A percentile compares a stretch with the other conserved stretches of the same genome.
Conservation (phyloP, 2,113 vertebrate species). For the Oreochromis spilurus region DNA sequence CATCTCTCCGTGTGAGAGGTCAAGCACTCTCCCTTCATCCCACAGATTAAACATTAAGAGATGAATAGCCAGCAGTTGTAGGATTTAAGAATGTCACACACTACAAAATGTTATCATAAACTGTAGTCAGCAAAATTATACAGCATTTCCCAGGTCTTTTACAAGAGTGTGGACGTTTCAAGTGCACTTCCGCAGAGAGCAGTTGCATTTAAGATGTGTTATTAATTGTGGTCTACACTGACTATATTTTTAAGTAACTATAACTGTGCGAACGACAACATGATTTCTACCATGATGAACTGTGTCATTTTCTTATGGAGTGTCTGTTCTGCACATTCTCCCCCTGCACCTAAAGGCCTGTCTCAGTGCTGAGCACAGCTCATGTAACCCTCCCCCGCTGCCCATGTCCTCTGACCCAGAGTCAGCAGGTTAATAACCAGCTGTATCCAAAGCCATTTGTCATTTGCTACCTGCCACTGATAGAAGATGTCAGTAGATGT, state of each 20-base stretch:
- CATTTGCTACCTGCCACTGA: conserved; percentile 58
- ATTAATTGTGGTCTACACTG: background rate
- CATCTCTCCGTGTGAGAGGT: conserved; percentile 33
- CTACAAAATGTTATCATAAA: conserved; percentile 41
- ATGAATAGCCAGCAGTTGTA: conserved; percentile 18
- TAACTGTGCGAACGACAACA: background rate
- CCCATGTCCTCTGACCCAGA: conserved; percentile 49
- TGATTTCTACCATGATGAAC: background rate
- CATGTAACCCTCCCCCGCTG: conserved; percentile 25
- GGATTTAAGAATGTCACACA: conserved; percentile 41
- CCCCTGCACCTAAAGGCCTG: background rate
- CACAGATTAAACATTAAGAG: conserved; percentile 25
- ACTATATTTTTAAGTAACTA: background rate
- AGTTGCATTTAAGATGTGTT: background rate
- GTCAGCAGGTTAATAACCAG: conserved; percentile 67
- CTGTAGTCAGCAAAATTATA: conserved; percentile 37
- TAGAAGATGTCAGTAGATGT: conserved; percentile 53
- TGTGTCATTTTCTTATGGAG: background rate
- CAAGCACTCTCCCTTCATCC: conserved; percentile 3
- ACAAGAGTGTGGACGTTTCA: background rate
- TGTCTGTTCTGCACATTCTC: background rate
- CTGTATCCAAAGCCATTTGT: conserved; percentile 53
- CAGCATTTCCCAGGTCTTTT: background rate
- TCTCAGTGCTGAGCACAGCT: conserved; percentile 25
- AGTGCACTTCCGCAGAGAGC: background rate